phyloP scores from a whole-genome alignment of 1,140 invertebrate species.

The Caenorhabditis tropicalis region DNA sequence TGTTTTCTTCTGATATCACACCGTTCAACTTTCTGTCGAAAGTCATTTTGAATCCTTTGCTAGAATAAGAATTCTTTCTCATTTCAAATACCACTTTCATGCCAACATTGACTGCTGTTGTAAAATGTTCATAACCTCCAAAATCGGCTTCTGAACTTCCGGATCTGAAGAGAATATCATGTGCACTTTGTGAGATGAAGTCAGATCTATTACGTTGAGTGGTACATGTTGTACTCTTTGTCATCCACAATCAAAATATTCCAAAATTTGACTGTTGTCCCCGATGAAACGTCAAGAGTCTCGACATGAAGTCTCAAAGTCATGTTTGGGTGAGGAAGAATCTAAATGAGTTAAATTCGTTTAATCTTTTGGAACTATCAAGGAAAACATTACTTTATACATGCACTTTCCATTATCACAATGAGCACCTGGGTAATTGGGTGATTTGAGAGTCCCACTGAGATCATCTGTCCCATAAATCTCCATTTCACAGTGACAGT shows the following conservation, averaged over 20 bases:
- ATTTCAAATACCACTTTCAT: background rate
- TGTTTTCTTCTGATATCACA: background rate
- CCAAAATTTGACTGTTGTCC: background rate
- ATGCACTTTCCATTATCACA: background rate
- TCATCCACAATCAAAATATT: background rate
- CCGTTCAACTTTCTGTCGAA: background rate
- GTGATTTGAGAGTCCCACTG: background rate
- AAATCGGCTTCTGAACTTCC: background rate
- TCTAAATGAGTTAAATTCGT: background rate
- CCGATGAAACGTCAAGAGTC: background rate
- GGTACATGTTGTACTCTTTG: background rate
- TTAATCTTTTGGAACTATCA: too few species aligned
- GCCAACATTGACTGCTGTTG: background rate
- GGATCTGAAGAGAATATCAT: background rate
- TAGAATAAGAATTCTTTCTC: background rate
- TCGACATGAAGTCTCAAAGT: background rate
- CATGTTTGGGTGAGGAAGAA: conserved; percentile 8
- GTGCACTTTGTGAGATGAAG: background rate
- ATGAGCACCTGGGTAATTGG: background rate
- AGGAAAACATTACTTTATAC: background rate
- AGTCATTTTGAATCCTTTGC: background rate
- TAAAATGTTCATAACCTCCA: background rate
- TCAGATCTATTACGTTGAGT: background rate
- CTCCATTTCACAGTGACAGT: conserved; percentile 17
- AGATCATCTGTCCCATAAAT: background rate